Base-by-base conservation (phyloP, 2,888 invertebrate species). In the Anagyrus pseudococci region DNA sequence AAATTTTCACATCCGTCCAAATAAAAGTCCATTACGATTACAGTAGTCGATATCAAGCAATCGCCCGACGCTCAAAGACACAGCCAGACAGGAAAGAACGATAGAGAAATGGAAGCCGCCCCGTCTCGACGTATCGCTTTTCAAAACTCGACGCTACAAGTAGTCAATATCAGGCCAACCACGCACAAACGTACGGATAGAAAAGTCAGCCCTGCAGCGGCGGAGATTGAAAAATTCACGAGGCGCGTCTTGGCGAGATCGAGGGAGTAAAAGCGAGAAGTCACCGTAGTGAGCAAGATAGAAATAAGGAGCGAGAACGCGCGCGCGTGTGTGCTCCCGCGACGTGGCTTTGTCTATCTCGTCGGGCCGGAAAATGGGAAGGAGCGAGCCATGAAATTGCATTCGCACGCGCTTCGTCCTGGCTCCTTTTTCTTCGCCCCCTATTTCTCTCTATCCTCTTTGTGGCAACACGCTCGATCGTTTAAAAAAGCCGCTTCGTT, bases 341-440 rank as follows among this genome's bases (percentile, higher is more conserved):
- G 17, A 25, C 4, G 20, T n/a, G 13, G 29, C 50, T 59, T 47
- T 53, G 59, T 59, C 52, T 52, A 41, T 53, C 57, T 13, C 58
- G 50, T n/a, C 54, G 58, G 44, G 29, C 44, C 48, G 63, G 63
- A 63, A 63, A 63, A 59, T 59, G 41, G 43, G 46, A 50, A 59
- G 2, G 55, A 46, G 46, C 26, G 55, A 55, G 63, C 55, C 50
- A 59, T 63, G 50, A 58, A 63, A 63, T 63, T 63, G 55, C 58
- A 33, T 57, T 58, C 37, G 44, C 47, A 20, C 59, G 29, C 44
- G 37, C 43, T 13, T 19, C 15, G 22, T 43, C 23, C 25, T 19
- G 7, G 10, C 25, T 40, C 40, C 43, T 57, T 55, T 22, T 4
- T 46, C 4, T 17, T 46, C 13, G 23, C 20, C 2, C 17, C 17